These are phyloP conservation scores for Meriones psammophilus DNA, from an alignment of 2,797 vertebrate species.

Conservation along the genomic window DNA sequence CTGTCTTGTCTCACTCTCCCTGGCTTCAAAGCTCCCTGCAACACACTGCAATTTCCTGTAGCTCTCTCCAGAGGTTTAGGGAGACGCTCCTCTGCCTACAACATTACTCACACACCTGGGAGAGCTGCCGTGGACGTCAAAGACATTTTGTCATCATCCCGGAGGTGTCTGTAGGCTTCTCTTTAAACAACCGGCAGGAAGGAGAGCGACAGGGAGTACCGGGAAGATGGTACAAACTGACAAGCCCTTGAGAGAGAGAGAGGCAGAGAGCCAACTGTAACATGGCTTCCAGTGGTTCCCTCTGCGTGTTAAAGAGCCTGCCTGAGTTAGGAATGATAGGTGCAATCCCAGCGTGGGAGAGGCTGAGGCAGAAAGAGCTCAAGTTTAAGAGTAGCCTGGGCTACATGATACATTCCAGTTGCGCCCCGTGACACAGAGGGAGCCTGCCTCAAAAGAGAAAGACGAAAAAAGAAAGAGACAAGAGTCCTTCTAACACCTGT, in stretches of 20 bases:
- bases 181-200: slow-evolving; percentile 49
- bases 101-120: slow-evolving; percentile 66
- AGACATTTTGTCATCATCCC: slow-evolving; percentile 46
- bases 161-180: background rate
- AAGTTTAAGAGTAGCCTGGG: background rate
- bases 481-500: too few species aligned
- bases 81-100: slow-evolving; percentile 63
- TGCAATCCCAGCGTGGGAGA: background rate
- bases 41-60: slow-evolving; percentile 77
- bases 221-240: background rate
- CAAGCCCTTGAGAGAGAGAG: background rate
- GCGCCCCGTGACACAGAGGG: background rate
- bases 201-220: background rate
- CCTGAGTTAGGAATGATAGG: background rate
- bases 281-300: background rate
- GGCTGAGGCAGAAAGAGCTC: background rate
- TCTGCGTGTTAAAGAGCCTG: background rate
- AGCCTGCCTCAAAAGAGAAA: background rate
- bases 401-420: background rate
- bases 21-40: slow-evolving; percentile 58
- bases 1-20: background rate
- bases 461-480: background rate
- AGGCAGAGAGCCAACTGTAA: background rate
- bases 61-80: slow-evolving; percentile 56
- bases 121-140: slow-evolving; percentile 45